phyloP scores from a whole-genome alignment of 2,888 invertebrate genomes.

The Callyntrura guangdongensis region DNA sequence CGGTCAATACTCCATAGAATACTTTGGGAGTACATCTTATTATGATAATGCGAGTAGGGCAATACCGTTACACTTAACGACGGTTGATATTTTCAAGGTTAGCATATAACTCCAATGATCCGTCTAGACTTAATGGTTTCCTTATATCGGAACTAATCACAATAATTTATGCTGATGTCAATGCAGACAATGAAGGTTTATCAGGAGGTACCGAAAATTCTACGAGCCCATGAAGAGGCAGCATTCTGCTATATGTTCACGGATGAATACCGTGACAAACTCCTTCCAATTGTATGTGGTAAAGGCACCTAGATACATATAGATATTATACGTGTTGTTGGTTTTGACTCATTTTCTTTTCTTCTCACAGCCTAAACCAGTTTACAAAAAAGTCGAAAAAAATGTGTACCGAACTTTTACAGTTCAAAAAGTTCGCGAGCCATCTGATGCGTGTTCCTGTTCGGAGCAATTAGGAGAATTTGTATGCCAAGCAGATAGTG shows the following conservation, averaged over 20 bases:
- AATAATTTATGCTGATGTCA: background rate
- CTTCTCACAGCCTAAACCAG: constrained; percentile 78
- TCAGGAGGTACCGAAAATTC: constrained; percentile 72
- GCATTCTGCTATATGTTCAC: constrained; percentile 67
- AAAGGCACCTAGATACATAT: background rate
- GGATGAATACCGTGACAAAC: constrained; percentile 75
- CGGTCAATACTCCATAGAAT: constrained; percentile 80
- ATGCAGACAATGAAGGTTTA: constrained; percentile 80
- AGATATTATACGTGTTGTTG: too few relatives aligned
- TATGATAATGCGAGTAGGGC: constrained; percentile 77
- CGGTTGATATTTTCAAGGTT: constrained; percentile 80
- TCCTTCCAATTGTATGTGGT: constrained; percentile 30
- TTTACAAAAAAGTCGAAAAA: constrained; percentile 82
- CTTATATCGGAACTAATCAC: background rate
- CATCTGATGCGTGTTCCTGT: constrained; percentile 71
- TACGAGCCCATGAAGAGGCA: constrained; percentile 82
- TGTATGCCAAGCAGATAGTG: constrained; percentile 73
- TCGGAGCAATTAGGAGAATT: constrained; percentile 56
- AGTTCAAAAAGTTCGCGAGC: constrained; percentile 53
- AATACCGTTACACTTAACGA: constrained; percentile 71
- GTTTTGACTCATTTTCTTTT: background rate
- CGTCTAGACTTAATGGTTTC: background rate
- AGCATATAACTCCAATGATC: background rate
- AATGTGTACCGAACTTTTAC: constrained; percentile 78
- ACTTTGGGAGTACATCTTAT: constrained; percentile 78